These are phyloP conservation scores for Mormyrus iriodes DNA, from an alignment of 2,113 vertebrate species.

Conservation along the genomic window DNA sequence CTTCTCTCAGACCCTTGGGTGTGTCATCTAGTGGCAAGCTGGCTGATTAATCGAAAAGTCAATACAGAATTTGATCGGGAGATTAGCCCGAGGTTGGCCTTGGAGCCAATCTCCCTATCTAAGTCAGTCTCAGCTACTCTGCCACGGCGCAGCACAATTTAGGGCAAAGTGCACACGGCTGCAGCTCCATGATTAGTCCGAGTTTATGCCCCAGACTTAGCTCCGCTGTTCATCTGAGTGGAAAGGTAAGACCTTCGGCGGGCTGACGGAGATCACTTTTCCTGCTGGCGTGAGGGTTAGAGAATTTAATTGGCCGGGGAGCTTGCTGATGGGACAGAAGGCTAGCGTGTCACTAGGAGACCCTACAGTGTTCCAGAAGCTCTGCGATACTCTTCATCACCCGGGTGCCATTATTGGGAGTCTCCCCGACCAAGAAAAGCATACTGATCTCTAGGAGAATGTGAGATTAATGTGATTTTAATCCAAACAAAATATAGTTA, in stretches of 20 bases:
- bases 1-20: background rate
- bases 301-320: background rate
- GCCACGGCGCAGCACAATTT: background rate
- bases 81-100: background rate
- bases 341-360: background rate
- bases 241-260: background rate
- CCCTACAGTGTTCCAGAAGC: background rate
- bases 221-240: background rate
- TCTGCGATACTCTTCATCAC: background rate
- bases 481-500: background rate
- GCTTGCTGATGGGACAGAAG: background rate
- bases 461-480: background rate
- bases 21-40: background rate
- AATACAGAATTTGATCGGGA: background rate
- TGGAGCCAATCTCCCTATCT: too few species aligned
- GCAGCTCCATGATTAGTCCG: background rate
- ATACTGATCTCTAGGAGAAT: background rate
- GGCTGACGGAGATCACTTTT: background rate
- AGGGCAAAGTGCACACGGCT: background rate
- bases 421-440: background rate
- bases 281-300: background rate
- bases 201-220: background rate
- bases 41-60: background rate
- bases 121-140: background rate
- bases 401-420: background rate